Evolutionary conservation across 2,888 invertebrate species (phyloP).

Genomic region (Griposia aprilina): DNA sequence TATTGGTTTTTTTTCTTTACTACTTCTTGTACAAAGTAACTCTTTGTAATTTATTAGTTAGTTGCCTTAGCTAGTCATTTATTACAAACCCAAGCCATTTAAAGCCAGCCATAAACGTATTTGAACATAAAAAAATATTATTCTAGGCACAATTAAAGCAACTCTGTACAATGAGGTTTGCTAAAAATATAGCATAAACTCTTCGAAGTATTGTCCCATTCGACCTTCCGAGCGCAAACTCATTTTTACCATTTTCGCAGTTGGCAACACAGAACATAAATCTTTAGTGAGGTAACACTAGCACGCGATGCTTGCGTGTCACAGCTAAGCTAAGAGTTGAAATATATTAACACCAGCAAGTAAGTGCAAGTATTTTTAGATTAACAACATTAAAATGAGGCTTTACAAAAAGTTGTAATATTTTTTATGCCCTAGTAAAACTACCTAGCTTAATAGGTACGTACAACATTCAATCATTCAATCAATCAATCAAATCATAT

Average conservation of each 20-base stretch:
- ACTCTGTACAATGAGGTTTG: constrained; percentile 33
- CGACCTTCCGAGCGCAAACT: constrained; percentile 51
- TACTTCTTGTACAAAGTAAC: constrained; percentile 34
- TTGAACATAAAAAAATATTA: constrained; percentile 42
- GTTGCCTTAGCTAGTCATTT: constrained; percentile 37
- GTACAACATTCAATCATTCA: no score
- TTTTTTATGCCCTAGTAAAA: constrained; percentile 7
- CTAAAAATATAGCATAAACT: constrained; percentile 38
- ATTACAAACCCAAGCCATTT: constrained; percentile 31
- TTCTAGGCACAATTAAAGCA: constrained; percentile 18
- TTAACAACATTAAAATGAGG: constrained; percentile 6
- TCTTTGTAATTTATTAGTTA: constrained; percentile 42
- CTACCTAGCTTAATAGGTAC: background rate
- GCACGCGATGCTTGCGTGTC: constrained; percentile 66
- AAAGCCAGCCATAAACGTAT: constrained; percentile 43
- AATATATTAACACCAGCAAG: constrained; percentile 53
- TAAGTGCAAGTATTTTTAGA: constrained; percentile 33
- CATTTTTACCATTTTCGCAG: constrained; percentile 54
- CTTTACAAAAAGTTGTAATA: constrained; percentile 16
- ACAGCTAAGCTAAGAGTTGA: constrained; percentile 52
- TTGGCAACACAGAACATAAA: constrained; percentile 57
- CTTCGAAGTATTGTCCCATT: constrained; percentile 32
- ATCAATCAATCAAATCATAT: no score
- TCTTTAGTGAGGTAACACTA: constrained; percentile 55
- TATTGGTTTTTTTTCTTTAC: constrained; percentile 10